These are phyloP conservation scores for Brevimyrus niger DNA, from an alignment of 2,113 vertebrate species.

Conservation along the genomic window DNA sequence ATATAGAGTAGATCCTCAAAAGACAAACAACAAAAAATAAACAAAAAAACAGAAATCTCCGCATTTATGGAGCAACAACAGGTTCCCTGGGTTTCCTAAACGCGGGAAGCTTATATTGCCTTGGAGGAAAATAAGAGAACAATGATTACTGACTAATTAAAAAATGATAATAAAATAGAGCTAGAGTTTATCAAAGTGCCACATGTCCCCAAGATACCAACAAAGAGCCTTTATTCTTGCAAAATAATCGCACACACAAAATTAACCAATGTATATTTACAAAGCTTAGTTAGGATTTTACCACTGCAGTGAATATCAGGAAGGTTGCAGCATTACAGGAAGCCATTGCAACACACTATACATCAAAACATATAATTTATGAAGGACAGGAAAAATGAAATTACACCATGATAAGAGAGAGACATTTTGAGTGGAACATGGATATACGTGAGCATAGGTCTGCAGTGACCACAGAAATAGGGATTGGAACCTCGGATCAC, in stretches of 20 bases:
- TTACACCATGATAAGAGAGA: background rate
- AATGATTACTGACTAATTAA: background rate
- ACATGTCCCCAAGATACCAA: background rate
- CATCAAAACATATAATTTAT: background rate
- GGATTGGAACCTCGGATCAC: background rate
- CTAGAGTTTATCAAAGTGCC: background rate
- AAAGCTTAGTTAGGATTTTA: background rate
- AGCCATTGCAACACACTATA: background rate
- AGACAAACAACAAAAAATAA: background rate
- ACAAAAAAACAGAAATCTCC: background rate
- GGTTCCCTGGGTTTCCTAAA: background rate
- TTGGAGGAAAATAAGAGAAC: background rate
- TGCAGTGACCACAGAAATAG: background rate
- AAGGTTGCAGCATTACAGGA: background rate
- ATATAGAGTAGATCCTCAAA: background rate
- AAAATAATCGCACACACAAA: background rate
- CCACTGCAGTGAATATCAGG: background rate
- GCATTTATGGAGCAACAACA: background rate
- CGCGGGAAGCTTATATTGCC: background rate
- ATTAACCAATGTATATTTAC: background rate
- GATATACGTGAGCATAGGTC: background rate
- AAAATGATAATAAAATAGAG: background rate
- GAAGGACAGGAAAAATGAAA: background rate
- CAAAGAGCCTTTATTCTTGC: background rate
- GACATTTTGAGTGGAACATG: background rate